Evolutionary conservation across 1,140 invertebrate genomes (phyloP), one percentile per base, ranked within the genome.

Genomic region (Drosophila lowei): DNA sequence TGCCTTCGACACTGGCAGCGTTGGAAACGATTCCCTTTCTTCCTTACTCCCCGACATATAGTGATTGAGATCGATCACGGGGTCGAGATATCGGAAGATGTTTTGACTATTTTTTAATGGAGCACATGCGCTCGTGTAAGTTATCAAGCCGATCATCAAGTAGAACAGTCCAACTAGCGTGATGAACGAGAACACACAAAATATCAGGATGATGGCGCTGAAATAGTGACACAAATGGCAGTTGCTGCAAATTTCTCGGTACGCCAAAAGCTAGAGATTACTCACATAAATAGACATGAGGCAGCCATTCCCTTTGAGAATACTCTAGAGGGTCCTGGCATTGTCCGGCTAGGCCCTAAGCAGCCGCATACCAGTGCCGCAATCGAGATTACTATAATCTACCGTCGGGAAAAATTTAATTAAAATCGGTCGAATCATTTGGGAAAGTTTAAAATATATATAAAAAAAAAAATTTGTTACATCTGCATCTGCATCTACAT

Each of bases 271-370:
- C 11, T 38, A 13, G 34, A 38, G 3, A 38, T 13, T 5, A 94
- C 94, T 93, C 92, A 97, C 96, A 95, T 93, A 92, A 97, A 95
- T 5, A 98, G 93, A 80, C 96, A 97, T 30, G 94, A 93, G 43
- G 96, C 94, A 21, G 97, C 97, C 9, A 95, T 94, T 59, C 95
- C 95, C 92, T 96, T 97, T 90, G 97, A 97, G 90, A 95, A 96
- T 86, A 5, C 3, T 5, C 11, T 95, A 97, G 81, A 95, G 94
- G 60, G 96, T 96, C 42, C 94, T 95, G 89, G 96, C 96, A 52
- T 94, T 89, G 96, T 95, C 2, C 96, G 96, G 72, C 96, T 93
- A 91, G 96, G 96, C 25, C 97, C 97, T 91, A 96, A 98, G 74
- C 96, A 95, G 48, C 97, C 97, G 91, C 96, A 98, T 63, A 97